Percentiles rank a stretch among this genome's conserved stretches.
These are phyloP conservation scores for Malthinus seriepunctatus DNA, from an alignment of 2,888 invertebrate species.

Conservation along the genomic window DNA sequence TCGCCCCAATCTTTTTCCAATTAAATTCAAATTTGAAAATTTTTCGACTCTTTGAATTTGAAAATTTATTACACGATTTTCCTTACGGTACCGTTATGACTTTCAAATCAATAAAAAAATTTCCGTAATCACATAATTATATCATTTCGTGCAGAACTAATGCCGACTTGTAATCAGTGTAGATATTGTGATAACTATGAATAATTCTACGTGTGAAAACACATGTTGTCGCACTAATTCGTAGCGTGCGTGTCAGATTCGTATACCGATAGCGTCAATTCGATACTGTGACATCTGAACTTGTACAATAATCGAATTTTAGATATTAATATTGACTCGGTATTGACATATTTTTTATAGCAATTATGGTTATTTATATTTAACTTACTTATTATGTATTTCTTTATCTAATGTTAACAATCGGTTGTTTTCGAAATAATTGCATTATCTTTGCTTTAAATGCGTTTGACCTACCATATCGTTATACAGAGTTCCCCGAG, in stretches of 20 bases:
- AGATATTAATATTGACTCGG: constrained; percentile 1
- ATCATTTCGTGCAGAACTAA: constrained; percentile 47
- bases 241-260: constrained; percentile 51
- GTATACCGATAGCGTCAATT: constrained; percentile 41
- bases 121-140: constrained; percentile 50
- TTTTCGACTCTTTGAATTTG: constrained; percentile 11
- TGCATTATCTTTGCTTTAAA: too few relatives aligned
- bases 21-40: constrained; percentile 33
- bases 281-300: constrained; percentile 37
- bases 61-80: too few relatives aligned
- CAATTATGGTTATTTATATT: constrained; percentile 5
- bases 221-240: constrained; percentile 48
- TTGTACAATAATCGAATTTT: constrained; percentile 17
- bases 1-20: constrained; percentile 30
- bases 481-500: too few relatives aligned
- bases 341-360: constrained; percentile 3
- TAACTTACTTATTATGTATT: not conserved
- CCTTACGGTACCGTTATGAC: too few relatives aligned
- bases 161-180: constrained; percentile 43
- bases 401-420: too few relatives aligned
- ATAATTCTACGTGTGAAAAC: constrained; percentile 53
- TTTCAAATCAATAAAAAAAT: not conserved
- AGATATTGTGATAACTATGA: constrained; percentile 42
- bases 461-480: too few relatives aligned
- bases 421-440: too few relatives aligned